Evolutionary conservation across 2,888 invertebrate species (phyloP).

Genomic region (Drosophila nr. perissopoda): DNA sequence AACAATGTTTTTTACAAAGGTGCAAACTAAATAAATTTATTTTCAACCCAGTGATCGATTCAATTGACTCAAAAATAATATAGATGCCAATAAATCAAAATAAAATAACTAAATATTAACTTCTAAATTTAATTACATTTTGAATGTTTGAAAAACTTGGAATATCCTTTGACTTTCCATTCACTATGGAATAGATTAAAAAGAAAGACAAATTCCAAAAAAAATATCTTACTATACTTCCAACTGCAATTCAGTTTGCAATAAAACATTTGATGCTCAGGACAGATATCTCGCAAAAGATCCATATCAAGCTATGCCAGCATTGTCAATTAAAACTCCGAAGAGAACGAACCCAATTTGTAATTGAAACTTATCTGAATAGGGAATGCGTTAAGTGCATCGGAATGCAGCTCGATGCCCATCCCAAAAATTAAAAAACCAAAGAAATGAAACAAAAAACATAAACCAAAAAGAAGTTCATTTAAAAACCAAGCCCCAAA

Average conservation of each 20-base stretch:
- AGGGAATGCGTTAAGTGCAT: conserved; percentile 74
- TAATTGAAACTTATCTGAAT: conserved; percentile 73
- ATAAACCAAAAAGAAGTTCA: conserved; percentile 51
- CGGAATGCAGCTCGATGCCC: conserved; percentile 62
- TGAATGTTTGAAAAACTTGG: background rate
- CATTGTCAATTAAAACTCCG: conserved; percentile 66
- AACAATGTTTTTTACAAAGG: conserved; percentile 11
- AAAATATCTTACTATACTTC: background rate
- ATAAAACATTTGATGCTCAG: conserved; percentile 21
- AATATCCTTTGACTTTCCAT: background rate
- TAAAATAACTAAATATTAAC: background rate
- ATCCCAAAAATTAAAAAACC: conserved; percentile 25
- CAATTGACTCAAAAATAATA: background rate
- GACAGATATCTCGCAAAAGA: conserved; percentile 29
- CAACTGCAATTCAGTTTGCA: conserved; percentile 7
- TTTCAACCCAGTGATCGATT: conserved; percentile 4
- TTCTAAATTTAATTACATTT: background rate
- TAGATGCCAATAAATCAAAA: conserved; percentile 18
- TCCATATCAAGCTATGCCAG: conserved; percentile 54
- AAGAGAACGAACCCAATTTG: conserved; percentile 71
- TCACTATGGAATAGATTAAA: background rate
- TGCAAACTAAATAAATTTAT: conserved; percentile 15
- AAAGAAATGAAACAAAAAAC: conserved; percentile 2
- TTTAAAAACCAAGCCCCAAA: conserved; percentile 58
- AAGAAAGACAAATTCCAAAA: background rate